Evolutionary conservation across 2,888 invertebrate genomes (phyloP).

Genomic region (Tillus elongatus): DNA sequence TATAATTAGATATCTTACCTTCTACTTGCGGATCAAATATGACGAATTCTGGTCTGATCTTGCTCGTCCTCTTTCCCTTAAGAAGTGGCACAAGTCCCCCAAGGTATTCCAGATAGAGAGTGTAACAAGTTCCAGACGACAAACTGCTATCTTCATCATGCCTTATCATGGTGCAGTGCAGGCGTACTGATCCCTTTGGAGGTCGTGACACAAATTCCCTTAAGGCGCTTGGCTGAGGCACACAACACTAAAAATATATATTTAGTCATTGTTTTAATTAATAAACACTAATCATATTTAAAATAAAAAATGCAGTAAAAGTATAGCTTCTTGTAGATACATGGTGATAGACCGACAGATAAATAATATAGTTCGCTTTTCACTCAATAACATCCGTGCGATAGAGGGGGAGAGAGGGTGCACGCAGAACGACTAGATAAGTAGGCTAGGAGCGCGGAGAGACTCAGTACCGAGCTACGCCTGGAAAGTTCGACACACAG

Average conservation of each 20-base stretch:
- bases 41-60: slow-evolving; percentile 95
- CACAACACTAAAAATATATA: slow-evolving; percentile 69
- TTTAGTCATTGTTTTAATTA: neutral
- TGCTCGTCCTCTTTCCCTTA: slow-evolving; percentile 91
- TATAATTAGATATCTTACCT: too few relatives aligned
- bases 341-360: too few relatives aligned
- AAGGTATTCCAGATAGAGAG: slow-evolving; percentile 86
- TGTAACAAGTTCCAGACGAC: slow-evolving; percentile 66
- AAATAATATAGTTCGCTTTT: too few relatives aligned
- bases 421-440: too few relatives aligned
- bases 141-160: slow-evolving; percentile 77
- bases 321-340: too few relatives aligned
- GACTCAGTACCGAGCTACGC: too few relatives aligned
- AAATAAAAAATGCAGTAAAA: too few relatives aligned
- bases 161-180: slow-evolving; percentile 96
- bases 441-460: too few relatives aligned
- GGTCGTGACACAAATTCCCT: slow-evolving; percentile 91
- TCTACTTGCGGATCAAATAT: slow-evolving; percentile 88
- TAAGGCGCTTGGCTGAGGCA: slow-evolving; percentile 80
- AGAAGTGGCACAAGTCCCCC: slow-evolving; percentile 93
- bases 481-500: too few relatives aligned
- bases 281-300: slow-evolving; percentile 4
- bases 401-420: too few relatives aligned
- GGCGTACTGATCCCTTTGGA: slow-evolving; percentile 70
- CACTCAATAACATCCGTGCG: too few relatives aligned